Conservation (phyloP, 2,113 vertebrate species). For the Xenopus laevis region DNA sequence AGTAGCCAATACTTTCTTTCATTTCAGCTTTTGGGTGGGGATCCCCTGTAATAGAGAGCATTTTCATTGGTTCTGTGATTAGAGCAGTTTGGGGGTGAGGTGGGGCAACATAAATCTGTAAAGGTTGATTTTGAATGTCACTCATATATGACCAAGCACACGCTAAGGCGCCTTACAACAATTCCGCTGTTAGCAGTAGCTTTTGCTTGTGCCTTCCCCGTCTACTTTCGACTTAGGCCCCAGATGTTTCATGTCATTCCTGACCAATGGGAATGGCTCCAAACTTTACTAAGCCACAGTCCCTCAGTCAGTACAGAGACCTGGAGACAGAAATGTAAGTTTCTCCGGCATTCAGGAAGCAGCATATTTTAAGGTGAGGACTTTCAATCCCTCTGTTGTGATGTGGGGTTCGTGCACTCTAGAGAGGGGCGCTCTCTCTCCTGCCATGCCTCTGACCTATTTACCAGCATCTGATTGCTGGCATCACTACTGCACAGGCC, state of each 20-base stretch:
- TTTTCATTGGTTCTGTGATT: too few relatives aligned
- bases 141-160: too few relatives aligned
- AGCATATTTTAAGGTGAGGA: conserved; percentile 41
- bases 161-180: too few relatives aligned
- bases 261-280: not conserved
- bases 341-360: conserved; percentile 28
- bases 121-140: too few relatives aligned
- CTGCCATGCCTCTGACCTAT: conserved; percentile 7
- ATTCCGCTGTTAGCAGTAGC: too few relatives aligned
- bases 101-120: too few relatives aligned
- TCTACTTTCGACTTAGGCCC: not conserved
- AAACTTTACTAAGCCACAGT: conserved; percentile 4
- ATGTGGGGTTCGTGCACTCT: conserved; percentile 30
- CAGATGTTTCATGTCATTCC: conserved; percentile 20
- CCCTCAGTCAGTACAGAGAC: conserved; percentile 1
- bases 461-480: conserved; percentile 23
- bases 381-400: conserved; percentile 39
- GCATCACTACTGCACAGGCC: not conserved
- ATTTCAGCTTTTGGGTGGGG: too few relatives aligned
- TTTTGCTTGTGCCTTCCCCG: not conserved
- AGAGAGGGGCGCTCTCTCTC: conserved; percentile 19
- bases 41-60: too few relatives aligned
- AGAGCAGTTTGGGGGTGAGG: too few relatives aligned
- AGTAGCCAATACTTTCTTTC: too few relatives aligned
- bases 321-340: conserved; percentile 7